Evolutionary conservation across 2,113 vertebrate genomes (phyloP).

Genomic region (Drymodes brunneopygia): DNA sequence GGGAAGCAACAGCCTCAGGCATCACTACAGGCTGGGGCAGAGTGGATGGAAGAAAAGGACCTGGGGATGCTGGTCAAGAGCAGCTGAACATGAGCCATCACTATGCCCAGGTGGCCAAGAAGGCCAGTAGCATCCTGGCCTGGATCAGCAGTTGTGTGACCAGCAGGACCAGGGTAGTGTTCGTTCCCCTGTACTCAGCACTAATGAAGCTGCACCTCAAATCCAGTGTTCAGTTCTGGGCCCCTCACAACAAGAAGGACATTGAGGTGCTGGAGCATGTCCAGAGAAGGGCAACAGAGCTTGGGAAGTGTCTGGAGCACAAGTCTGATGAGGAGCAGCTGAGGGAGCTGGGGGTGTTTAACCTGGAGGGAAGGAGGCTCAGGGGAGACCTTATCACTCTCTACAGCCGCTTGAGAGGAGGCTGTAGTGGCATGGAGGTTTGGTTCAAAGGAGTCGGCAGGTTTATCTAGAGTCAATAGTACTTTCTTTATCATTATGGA

Average conservation of each 20-base stretch:
- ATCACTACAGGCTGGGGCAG: not conserved
- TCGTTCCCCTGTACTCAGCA: not conserved
- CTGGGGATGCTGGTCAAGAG: not conserved
- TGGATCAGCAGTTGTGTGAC: not conserved
- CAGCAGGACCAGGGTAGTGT: not conserved
- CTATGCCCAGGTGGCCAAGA: not conserved
- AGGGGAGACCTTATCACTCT: not conserved
- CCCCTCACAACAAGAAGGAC: accelerated
- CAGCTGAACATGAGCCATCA: not conserved
- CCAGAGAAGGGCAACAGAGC: not conserved
- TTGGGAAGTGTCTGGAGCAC: not conserved
- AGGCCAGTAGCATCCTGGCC: not conserved
- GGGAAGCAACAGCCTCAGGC: not conserved
- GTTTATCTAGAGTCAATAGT: not conserved
- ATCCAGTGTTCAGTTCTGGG: not conserved
- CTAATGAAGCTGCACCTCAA: not conserved
- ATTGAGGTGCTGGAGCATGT: accelerated
- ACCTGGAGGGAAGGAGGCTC: not conserved
- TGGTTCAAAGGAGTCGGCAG: not conserved
- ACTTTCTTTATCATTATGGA: not conserved
- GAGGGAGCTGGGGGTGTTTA: not conserved
- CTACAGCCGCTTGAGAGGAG: not conserved
- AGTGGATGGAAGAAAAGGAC: not conserved
- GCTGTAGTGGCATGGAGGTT: not conserved
- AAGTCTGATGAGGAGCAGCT: not conserved